Conservation (phyloP, 2,888 invertebrate species). For the Epistrophella euchroma region DNA sequence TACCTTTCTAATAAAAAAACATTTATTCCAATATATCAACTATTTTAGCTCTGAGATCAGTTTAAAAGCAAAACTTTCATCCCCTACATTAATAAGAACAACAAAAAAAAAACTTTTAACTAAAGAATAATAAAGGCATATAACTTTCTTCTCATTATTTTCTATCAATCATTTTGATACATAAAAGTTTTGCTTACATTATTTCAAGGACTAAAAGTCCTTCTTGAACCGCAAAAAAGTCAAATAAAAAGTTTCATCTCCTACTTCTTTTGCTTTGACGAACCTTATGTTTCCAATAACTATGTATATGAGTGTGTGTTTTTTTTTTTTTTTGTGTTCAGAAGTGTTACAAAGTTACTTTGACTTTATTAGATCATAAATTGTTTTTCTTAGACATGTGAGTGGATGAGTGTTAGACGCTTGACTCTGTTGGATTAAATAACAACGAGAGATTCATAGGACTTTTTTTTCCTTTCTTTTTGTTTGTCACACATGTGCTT, state of each 20-base stretch:
- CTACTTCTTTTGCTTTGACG: neutral
- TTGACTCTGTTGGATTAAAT: slow-evolving; percentile 58
- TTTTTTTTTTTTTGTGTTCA: slow-evolving; percentile 3
- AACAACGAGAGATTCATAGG: slow-evolving; percentile 66
- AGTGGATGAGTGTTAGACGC: slow-evolving; percentile 68
- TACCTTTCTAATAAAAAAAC: neutral
- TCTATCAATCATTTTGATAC: slow-evolving; percentile 31
- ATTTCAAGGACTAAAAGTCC: slow-evolving; percentile 33
- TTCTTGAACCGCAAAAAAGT: slow-evolving; percentile 24
- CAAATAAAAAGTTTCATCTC: slow-evolving; percentile 16
- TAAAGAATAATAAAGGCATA: neutral
- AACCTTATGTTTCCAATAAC: slow-evolving; percentile 20
- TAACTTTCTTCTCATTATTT: slow-evolving; percentile 17
- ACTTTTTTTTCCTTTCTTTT: slow-evolving; percentile 25
- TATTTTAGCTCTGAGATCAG: neutral
- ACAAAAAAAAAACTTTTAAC: neutral
- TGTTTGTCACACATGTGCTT: slow-evolving; percentile 31
- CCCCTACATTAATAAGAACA: neutral
- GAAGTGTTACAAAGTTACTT: slow-evolving; percentile 70
- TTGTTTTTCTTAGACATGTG: slow-evolving; percentile 62
- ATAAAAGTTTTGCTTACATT: slow-evolving; percentile 26
- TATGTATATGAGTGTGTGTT: neutral
- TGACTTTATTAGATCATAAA: slow-evolving; percentile 75
- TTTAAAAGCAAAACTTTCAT: neutral
- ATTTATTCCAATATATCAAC: neutral